phyloP scores from a whole-genome alignment of 2,888 invertebrate genomes.

The Orthonychiurus folsomi region DNA sequence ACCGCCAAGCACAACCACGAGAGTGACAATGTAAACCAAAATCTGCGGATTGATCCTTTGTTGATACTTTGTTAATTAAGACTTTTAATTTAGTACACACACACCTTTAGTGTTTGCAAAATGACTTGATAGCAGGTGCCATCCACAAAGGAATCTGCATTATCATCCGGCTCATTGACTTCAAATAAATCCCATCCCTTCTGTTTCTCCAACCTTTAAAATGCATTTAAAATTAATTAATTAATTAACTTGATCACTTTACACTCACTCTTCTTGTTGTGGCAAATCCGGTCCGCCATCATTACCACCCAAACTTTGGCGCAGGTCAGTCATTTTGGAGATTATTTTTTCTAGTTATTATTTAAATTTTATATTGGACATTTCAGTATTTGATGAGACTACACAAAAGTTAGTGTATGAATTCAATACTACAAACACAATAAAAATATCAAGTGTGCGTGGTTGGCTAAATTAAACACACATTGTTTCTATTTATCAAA shows the following conservation, averaged over 20 bases:
- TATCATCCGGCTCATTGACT: neutral
- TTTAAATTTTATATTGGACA: too few species aligned
- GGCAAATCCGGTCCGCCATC: neutral
- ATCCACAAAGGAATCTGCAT: neutral
- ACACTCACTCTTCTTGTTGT: neutral
- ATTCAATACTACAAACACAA: too few species aligned
- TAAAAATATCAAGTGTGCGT: too few species aligned
- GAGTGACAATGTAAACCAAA: constrained; percentile 46
- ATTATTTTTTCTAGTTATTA: too few species aligned
- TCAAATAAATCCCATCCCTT: constrained; percentile 5
- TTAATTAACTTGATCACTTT: neutral
- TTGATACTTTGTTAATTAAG: neutral
- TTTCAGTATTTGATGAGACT: too few species aligned
- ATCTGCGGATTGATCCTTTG: constrained; percentile 25
- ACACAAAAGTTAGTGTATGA: too few species aligned
- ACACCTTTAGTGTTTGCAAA: constrained; percentile 5
- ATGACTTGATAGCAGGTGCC: neutral
- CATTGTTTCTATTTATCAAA: too few species aligned
- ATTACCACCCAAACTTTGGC: too few species aligned
- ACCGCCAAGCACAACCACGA: constrained; percentile 44
- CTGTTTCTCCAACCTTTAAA: neutral
- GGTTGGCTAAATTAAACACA: too few species aligned
- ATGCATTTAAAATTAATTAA: neutral
- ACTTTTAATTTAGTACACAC: too few species aligned
- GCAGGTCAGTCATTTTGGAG: too few species aligned